Evolutionary conservation across 2,797 vertebrate genomes (phyloP).

Genomic region (Halcyon badia): DNA sequence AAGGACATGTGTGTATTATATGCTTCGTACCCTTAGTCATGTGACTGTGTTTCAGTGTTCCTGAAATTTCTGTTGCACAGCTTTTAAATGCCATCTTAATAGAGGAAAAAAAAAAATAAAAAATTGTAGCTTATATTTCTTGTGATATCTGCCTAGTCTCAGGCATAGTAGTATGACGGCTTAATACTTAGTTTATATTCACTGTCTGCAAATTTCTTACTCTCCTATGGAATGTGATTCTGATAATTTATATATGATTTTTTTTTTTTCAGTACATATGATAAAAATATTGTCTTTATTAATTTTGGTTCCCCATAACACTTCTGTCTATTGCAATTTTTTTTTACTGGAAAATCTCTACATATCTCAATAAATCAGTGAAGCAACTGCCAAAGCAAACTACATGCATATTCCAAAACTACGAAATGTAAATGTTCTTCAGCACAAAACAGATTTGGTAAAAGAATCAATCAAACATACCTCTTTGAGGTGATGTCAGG

Average conservation of each 20-base stretch:
- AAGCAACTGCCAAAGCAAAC: neutral
- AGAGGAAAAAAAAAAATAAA: neutral
- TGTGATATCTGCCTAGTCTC: neutral
- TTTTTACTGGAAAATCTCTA: neutral
- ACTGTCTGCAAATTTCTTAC: neutral
- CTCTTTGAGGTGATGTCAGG: neutral
- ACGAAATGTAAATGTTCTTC: neutral
- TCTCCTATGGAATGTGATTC: neutral
- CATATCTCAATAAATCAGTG: neutral
- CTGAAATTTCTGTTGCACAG: neutral
- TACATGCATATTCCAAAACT: neutral
- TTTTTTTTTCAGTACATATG: neutral
- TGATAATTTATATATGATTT: neutral
- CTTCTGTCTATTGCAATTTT: neutral
- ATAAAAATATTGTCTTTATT: neutral
- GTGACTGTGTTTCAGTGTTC: neutral
- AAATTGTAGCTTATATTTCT: neutral
- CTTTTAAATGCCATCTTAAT: neutral
- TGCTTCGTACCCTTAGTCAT: accelerated
- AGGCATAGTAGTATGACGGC: neutral
- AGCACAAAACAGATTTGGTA: neutral
- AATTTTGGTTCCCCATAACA: neutral
- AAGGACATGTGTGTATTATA: neutral
- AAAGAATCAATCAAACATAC: neutral
- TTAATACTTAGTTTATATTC: neutral